Evolutionary conservation across 2,113 vertebrate species (phyloP).

Genomic region (Corythornis vintsioides): DNA sequence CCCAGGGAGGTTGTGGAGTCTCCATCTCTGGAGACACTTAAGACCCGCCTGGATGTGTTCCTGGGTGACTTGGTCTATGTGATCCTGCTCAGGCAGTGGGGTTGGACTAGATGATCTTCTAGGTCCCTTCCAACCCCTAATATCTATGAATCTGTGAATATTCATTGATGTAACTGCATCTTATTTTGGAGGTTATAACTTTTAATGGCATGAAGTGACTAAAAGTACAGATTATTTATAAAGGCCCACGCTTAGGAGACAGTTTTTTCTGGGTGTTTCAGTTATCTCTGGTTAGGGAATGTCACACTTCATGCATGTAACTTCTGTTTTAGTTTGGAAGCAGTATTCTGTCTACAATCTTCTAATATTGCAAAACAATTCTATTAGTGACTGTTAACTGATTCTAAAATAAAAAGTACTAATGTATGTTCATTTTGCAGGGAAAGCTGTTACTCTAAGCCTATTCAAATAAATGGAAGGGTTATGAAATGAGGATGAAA

Average conservation of each 20-base stretch:
- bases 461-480: not conserved
- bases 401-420: not conserved
- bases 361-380: not conserved
- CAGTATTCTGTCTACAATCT: not conserved
- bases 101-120: too few relatives aligned
- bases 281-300: not conserved
- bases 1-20: too few relatives aligned
- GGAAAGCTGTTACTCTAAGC: not conserved
- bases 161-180: not conserved
- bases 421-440: not conserved
- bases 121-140: too few relatives aligned
- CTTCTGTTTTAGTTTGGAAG: not conserved
- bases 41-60: too few relatives aligned
- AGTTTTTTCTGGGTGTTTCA: not conserved
- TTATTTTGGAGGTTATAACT: not conserved
- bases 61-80: too few relatives aligned
- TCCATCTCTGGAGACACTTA: too few relatives aligned
- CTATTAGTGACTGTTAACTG: not conserved
- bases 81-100: too few relatives aligned
- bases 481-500: not conserved
- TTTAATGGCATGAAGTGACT: not conserved
- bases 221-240: not conserved
- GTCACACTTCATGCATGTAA: not conserved
- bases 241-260: not conserved
- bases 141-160: not conserved